These are phyloP conservation scores for Urocolius indicus DNA, from an alignment of 2,113 vertebrate genomes.

Conservation along the genomic window DNA sequence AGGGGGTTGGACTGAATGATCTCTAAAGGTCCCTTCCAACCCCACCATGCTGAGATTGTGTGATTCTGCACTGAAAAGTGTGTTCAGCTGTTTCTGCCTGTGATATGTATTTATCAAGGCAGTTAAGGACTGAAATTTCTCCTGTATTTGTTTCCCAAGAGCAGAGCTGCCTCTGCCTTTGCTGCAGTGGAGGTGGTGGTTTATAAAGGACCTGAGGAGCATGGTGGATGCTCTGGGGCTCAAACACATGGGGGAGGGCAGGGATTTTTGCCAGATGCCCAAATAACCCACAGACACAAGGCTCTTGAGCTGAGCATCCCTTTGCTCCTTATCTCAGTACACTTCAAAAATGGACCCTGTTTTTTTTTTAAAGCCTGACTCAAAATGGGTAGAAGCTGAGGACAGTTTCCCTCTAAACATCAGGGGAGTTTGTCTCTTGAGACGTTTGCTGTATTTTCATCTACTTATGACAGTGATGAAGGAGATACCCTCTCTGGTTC, in stretches of 20 bases:
- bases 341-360: rapidly evolving
- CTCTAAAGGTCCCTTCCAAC: no score
- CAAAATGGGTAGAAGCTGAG: not conserved
- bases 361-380: not conserved
- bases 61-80: not conserved
- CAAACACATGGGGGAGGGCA: rapidly evolving
- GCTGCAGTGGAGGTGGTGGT: not conserved
- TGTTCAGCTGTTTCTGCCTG: not conserved
- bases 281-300: not conserved
- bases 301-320: not conserved
- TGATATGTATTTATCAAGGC: not conserved
- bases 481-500: not conserved
- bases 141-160: not conserved
- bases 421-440: not conserved
- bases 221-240: not conserved
- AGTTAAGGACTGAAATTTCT: not conserved
- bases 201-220: not conserved
- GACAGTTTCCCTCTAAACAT: not conserved
- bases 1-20: no score
- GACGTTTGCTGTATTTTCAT: not conserved
- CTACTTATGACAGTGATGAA: not conserved
- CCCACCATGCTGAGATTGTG: no score
- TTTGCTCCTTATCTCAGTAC: not conserved
- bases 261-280: not conserved
- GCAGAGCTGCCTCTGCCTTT: not conserved